These are phyloP conservation scores for Eulemur rubriventer DNA, from an alignment of 2,797 vertebrate species.

Conservation along the genomic window DNA sequence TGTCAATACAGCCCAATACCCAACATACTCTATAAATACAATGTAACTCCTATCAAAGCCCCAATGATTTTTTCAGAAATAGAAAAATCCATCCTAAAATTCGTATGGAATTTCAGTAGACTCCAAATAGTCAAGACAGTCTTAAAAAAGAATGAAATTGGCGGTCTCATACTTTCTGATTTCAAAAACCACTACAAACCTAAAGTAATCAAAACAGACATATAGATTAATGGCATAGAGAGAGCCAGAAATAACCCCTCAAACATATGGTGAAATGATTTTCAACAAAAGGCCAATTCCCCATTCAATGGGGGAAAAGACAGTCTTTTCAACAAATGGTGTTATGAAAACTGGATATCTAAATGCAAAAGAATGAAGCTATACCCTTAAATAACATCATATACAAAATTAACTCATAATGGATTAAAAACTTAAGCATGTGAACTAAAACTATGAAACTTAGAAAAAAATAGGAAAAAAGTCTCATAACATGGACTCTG, in stretches of 20 bases:
- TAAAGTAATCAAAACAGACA: background rate
- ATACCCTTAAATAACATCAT: background rate
- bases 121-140: background rate
- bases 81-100: background rate
- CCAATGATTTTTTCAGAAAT: background rate
- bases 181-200: conserved; percentile 14
- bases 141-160: background rate
- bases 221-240: background rate
- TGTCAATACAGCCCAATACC: background rate
- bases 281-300: background rate
- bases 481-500: background rate
- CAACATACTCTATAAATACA: background rate
- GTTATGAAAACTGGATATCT: background rate
- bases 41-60: background rate
- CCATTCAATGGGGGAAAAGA: background rate
- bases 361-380: background rate
- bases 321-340: background rate
- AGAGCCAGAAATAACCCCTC: background rate
- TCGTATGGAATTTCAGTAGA: background rate
- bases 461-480: background rate
- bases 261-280: background rate
- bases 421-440: background rate
- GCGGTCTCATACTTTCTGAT: background rate
- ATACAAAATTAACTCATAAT: background rate
- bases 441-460: background rate